These are phyloP conservation scores for Gambusia holbrooki DNA, from an alignment of 2,113 vertebrate genomes.

Conservation along the genomic window DNA sequence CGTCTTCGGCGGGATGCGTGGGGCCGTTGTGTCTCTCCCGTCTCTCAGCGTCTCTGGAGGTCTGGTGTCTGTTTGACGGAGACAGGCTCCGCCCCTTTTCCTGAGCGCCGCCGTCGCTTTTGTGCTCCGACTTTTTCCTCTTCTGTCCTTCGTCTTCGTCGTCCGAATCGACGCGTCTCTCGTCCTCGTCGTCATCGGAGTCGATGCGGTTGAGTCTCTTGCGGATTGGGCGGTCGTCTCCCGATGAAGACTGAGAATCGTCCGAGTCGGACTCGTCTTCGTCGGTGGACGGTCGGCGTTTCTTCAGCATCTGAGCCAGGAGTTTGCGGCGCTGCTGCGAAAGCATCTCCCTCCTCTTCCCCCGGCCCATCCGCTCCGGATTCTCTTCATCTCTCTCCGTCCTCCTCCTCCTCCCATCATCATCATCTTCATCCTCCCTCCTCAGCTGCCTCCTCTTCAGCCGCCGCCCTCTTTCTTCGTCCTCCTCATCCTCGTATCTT, in stretches of 20 bases:
- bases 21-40: slow-evolving; percentile 81
- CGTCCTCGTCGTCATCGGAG: slow-evolving; percentile 84
- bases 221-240: slow-evolving; percentile 83
- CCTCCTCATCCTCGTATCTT: slow-evolving; percentile 61
- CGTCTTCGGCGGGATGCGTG: slow-evolving; percentile 76
- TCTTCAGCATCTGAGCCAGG: slow-evolving; percentile 74
- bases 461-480: slow-evolving; percentile 62
- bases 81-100: slow-evolving; percentile 85
- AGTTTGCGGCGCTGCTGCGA: slow-evolving; percentile 65
- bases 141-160: slow-evolving; percentile 29
- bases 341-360: slow-evolving; percentile 75
- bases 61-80: slow-evolving; percentile 87
- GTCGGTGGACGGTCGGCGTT: slow-evolving; percentile 71
- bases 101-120: slow-evolving; percentile 80
- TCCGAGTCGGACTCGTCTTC: slow-evolving; percentile 66
- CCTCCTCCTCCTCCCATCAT: slow-evolving; percentile 46
- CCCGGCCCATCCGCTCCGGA: slow-evolving; percentile 69
- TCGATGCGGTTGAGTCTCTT: slow-evolving; percentile 93
- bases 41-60: slow-evolving; percentile 80
- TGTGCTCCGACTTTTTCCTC: slow-evolving; percentile 83
- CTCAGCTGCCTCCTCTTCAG: slow-evolving; percentile 54
- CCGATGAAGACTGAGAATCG: slow-evolving; percentile 69
- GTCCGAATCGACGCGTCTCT: not conserved
- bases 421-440: slow-evolving; percentile 40
- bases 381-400: slow-evolving; percentile 71